Base-by-base conservation (phyloP, 1,140 invertebrate species). In the Cherax quadricarinatus region DNA sequence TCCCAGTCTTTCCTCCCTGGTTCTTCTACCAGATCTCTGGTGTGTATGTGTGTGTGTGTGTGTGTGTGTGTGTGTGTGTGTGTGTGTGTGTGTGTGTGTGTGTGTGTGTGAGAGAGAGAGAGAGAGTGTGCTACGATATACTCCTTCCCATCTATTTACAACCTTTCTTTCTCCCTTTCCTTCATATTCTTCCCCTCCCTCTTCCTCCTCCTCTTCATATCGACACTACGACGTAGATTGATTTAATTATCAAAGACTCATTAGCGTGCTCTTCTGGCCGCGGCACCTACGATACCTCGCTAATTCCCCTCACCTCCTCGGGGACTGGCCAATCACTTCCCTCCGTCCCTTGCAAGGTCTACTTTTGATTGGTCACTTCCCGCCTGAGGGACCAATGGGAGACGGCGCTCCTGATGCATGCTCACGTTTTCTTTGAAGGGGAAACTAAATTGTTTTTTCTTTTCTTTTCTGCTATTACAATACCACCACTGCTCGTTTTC, bases 191-290 rank as follows among this genome's bases (percentile, higher is more conserved):
- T 41, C 30, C 30, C 30, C 62, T 24, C 1, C 30, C 48, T n/a
- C 12, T 57, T 48, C 84, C 18, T 21, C 66, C 62, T 49, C 84
- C 53, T 48, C 62, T 41, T 41, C 48, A 41, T 49, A 73, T 49
- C 70, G n/a, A 14, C 49, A n/a, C 48, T 73, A 70, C 84, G 84
- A 86, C 73, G 62, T 30, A 86, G 84, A 86, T 86, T 86, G 62
- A 86, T 86, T 73, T 66, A 86, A 86, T 86, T 49, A 86, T 86
- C 84, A 60, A 86, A 70, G 62, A 73, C 30, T 73, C 84, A 86
- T 86, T 86, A 86, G 84, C 84, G 30, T 24, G 21, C 84, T 86
- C 84, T 73, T 86, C 84, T 70, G 24, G 70, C n/a, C 66, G 41
- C 73, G 48, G 57, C 62, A 18, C 3, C 60, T 49, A 18, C 62